Evolutionary conservation across 2,797 vertebrate species (phyloP).

Genomic region (Geotrypetes seraphini): DNA sequence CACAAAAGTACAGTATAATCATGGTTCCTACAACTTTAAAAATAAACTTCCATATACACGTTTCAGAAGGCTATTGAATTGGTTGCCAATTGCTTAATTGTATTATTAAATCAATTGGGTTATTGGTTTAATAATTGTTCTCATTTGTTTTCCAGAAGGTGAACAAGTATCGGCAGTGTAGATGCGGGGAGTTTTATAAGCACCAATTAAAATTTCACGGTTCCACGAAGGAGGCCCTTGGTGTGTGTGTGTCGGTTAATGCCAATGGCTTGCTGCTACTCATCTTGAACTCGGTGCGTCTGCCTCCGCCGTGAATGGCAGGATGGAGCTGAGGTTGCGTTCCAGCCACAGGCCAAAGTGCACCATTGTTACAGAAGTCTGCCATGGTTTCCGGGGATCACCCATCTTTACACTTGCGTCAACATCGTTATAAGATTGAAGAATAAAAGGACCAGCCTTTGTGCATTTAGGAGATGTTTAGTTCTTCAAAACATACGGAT

Average conservation of each 20-base stretch:
- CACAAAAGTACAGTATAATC: no score
- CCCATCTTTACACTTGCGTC: neutral
- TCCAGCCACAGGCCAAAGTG: no score
- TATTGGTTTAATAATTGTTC: neutral
- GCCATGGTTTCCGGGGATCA: neutral
- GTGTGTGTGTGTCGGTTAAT: neutral
- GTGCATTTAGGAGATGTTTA: conserved; percentile 15
- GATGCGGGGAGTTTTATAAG: neutral
- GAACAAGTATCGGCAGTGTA: conserved; percentile 91
- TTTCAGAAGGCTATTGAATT: no score
- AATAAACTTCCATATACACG: no score
- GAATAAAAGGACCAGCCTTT: neutral
- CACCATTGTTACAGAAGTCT: no score
- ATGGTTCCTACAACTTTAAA: no score
- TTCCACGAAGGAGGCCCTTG: neutral
- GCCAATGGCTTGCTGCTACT: conserved; percentile 32
- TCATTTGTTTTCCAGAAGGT: conserved; percentile 62
- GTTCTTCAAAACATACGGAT: conserved; percentile 3
- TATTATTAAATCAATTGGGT: conserved; percentile 9
- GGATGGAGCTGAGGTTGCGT: no score
- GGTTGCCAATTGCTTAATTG: conserved; percentile 6
- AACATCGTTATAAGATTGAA: neutral
- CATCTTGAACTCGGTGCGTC: neutral
- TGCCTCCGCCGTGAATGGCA: neutral
- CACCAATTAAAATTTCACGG: conserved; percentile 1